Evolutionary conservation across 2,888 invertebrate genomes (phyloP).

Genomic region (Gryllus longicercus): DNA sequence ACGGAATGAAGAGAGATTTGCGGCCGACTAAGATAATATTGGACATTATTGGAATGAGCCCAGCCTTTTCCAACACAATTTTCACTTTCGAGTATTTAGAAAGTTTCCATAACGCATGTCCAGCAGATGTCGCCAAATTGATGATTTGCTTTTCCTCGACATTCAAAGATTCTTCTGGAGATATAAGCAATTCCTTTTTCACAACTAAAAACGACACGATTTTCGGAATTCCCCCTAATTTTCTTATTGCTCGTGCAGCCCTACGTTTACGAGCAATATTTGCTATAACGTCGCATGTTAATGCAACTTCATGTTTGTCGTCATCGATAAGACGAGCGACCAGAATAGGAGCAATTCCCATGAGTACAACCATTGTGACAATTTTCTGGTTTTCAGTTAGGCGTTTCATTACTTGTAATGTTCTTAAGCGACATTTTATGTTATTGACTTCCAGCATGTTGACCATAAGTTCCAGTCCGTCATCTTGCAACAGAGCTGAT

Average conservation of each 20-base stretch:
- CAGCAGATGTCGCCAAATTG: not conserved
- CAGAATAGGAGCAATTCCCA: not conserved
- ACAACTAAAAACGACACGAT: not conserved
- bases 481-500: not conserved
- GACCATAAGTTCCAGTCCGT: not conserved
- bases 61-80: not conserved
- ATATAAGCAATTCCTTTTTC: not conserved
- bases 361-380: not conserved
- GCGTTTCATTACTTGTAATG: not conserved
- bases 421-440: not conserved
- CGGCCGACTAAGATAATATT: not conserved
- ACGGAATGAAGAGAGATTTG: not conserved
- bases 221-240: not conserved
- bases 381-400: not conserved
- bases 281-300: not conserved
- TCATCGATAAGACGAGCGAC: not conserved
- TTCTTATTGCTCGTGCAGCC: not conserved
- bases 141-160: not conserved
- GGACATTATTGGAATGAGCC: not conserved
- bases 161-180: not conserved
- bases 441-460: not conserved
- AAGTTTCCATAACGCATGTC: not conserved
- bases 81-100: not conserved
- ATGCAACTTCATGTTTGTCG: not conserved
- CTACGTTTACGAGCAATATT: not conserved